A percentile compares a stretch with the other conserved stretches of the same genome.
These are phyloP conservation scores for Brachymystax lenok DNA, from an alignment of 2,797 vertebrate species.

Conservation along the genomic window DNA sequence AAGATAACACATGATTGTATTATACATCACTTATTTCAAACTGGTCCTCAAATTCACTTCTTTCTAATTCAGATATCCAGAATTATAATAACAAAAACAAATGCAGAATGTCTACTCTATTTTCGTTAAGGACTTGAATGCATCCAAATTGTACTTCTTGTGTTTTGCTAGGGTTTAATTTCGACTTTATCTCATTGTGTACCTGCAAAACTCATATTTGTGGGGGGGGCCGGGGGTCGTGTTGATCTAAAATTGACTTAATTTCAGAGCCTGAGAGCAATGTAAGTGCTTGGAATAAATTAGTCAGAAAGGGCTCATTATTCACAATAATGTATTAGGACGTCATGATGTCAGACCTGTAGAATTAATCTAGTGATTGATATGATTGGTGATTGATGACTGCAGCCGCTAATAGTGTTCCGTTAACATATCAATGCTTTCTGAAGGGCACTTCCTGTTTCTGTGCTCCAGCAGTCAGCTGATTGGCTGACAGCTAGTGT, in stretches of 20 bases:
- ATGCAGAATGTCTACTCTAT: neutral
- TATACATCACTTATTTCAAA: too few species aligned
- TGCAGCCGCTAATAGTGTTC: conserved; percentile 29
- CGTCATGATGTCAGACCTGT: conserved; percentile 36
- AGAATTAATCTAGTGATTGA: conserved; percentile 41
- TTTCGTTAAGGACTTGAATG: neutral
- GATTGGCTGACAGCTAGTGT: conserved; percentile 30
- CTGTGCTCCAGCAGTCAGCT: conserved; percentile 17
- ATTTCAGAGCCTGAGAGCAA: conserved; percentile 27
- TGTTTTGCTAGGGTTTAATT: neutral
- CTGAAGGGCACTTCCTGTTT: conserved; percentile 43
- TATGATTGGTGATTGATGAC: conserved; percentile 44
- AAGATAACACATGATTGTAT: neutral
- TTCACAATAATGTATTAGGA: conserved; percentile 27
- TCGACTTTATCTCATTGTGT: neutral
- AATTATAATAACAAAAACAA: neutral
- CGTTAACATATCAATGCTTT: conserved; percentile 40
- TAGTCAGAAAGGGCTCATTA: conserved; percentile 12
- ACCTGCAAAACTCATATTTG: conserved; percentile 8
- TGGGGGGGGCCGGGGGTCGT: conserved; percentile 25
- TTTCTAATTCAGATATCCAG: neutral
- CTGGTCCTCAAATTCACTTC: neutral
- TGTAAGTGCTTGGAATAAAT: conserved; percentile 25
- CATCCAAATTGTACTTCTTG: neutral
- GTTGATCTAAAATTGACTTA: conserved; percentile 25